Evolutionary conservation across 1,140 invertebrate species (phyloP).

Genomic region (Prorops nasuta): DNA sequence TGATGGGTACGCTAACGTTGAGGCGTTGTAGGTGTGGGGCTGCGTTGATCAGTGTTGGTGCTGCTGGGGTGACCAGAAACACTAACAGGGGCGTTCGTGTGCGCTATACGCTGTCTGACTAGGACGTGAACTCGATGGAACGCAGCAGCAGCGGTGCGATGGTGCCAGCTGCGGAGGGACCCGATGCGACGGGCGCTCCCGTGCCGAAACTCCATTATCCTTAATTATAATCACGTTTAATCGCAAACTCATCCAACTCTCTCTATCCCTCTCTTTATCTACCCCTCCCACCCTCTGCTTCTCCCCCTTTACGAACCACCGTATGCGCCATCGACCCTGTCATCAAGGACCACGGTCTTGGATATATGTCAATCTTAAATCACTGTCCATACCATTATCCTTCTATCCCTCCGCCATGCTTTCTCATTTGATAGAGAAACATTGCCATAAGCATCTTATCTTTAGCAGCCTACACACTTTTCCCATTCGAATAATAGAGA

Average conservation of each 20-base stretch:
- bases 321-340: neutral
- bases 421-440: too few species aligned
- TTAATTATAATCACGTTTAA: slow-evolving; percentile 54
- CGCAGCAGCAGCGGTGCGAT: too few species aligned
- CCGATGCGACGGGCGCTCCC: slow-evolving; percentile 25
- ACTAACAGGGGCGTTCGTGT: neutral
- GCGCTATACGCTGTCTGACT: slow-evolving; percentile 5
- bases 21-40: too few species aligned
- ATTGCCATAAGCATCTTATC: too few species aligned
- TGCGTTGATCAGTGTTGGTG: too few species aligned
- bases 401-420: too few species aligned
- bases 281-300: slow-evolving; percentile 1
- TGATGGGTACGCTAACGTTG: too few species aligned
- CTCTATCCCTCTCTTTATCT: slow-evolving; percentile 10
- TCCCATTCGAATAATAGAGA: too few species aligned
- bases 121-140: slow-evolving; percentile 29
- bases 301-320: neutral
- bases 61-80: too few species aligned
- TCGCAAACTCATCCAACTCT: slow-evolving; percentile 40
- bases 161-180: slow-evolving; percentile 26
- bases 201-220: slow-evolving; percentile 49
- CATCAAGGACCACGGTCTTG: slow-evolving; percentile 17
- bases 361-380: slow-evolving; percentile 45
- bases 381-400: too few species aligned
- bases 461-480: too few species aligned